Evolutionary conservation across 2,888 invertebrate genomes (phyloP), one percentile per base, ranked within the genome.

Genomic region (Hesperia comma): DNA sequence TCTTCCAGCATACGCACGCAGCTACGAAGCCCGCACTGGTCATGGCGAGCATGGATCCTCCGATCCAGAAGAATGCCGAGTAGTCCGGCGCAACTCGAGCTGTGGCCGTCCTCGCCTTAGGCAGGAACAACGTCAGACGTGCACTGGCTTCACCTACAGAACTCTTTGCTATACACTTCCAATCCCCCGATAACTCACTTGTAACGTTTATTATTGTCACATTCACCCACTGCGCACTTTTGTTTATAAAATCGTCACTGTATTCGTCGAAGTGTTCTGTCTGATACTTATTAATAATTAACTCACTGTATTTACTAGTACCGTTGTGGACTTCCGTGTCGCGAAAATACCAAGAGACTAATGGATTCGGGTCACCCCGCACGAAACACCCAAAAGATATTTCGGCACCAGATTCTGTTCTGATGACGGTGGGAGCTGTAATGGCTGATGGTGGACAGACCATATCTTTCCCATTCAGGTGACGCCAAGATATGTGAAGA

Each of bases 201-300:
- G 96, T 96, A 73, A 97, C 95, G 84, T 97, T 97, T 75, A 94
- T 95, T 70, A 98, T 95, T 67, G 97, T 97, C 70, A 98, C 93
- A 81, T 97, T 97, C 75, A 95, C 95, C 97, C 97, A 97, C 81
- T 90, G 88, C 54, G 94, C 93, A 82, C 94, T 90, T 83, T 87
- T 89, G 74, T 90, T 89, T 72, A 91, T 76, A 67, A 80, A 79
- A 77, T 92, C 88, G 71, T 90, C 86, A 74, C 78, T 86, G 72
- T 85, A 87, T 69, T 90, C 90, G 68, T 89, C 83, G 70, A 84
- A 87, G 72, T 84, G 75, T 68, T 83, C 80, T 62, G 80, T 75
- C 53, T 82, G 75, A 71, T 88, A 82, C 70, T 81, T 86, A 75
- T 81, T 79, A 55, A 90, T 77, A 54, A 80, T 71, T 61, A 90